Base-by-base conservation (phyloP, 2,888 invertebrate species). In the Aleiodes alternator region DNA sequence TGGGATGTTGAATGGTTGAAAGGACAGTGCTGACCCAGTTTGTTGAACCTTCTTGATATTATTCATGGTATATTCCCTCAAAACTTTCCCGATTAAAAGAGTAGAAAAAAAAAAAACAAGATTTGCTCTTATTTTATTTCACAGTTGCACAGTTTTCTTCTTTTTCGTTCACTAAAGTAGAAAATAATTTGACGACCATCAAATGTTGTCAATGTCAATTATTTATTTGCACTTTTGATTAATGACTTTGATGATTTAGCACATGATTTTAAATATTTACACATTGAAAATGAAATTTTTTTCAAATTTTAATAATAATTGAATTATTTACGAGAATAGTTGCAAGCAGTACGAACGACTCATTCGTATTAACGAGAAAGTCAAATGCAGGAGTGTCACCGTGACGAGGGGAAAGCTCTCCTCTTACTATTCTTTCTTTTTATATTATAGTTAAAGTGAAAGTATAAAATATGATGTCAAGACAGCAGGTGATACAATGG, bases 381-480 rank as follows among this genome's bases (percentile, higher is more conserved):
- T 75, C 70, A 53, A 56, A 9, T 43, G 61, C 43, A 64, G 14
- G 38, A 14, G 34, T 64, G 48, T 64, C 48, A 64, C 64, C 48
- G 48, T 64, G 64, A 64, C 53, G 64, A 75, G 75, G 70, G 64
- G 75, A 75, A 75, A 75, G 75, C 71, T 70, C 53, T 70, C 9
- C 43, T 69, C 31, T 69, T 51, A 48, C 64, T 74, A 74, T 70
- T 34, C 34, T 34, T 6, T 34, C 3, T 64, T 75, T 59, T 74
- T 73, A 82, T 86, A 76, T 50, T 80, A 82, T 76, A 57, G 78
- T 76, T 53, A 51, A 55, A 55, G 50, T 70, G 16, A 66, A 74
- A 70, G 69, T 69, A 53, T 6, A 14, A 7, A 6, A 64, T 43
- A 9, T 43, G 43, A 43, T 43, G 11, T 43, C 38, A 34, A 2